Evolutionary conservation across 2,888 invertebrate species (phyloP).

Genomic region (Malachius bipustulatus): DNA sequence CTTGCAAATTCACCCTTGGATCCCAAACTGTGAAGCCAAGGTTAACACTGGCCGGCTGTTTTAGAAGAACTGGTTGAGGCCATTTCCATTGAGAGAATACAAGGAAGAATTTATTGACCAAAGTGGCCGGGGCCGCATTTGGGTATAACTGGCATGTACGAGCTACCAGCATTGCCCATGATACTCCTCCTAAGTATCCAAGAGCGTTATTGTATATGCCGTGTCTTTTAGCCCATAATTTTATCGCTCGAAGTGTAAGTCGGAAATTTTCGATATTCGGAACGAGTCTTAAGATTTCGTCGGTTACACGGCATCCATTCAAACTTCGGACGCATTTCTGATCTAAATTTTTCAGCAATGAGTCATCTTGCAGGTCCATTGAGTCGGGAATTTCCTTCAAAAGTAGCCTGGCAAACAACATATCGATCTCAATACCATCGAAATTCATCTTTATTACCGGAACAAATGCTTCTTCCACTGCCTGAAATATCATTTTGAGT

Average conservation of each 20-base stretch:
- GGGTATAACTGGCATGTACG: constrained; percentile 97
- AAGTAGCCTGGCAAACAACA: constrained; percentile 90
- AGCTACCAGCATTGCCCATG: constrained; percentile 99
- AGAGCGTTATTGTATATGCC: constrained; percentile 98
- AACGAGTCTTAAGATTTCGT: constrained; percentile 92
- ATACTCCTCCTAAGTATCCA: constrained; percentile 96
- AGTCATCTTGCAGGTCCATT: constrained; percentile 81
- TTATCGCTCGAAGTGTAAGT: constrained; percentile 85
- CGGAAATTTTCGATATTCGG: constrained; percentile 92
- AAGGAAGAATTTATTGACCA: constrained; percentile 97
- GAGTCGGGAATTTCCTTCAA: constrained; percentile 90
- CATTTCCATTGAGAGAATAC: constrained; percentile 98
- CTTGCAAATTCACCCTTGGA: constrained; percentile 81
- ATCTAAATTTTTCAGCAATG: constrained; percentile 86
- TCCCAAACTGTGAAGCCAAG: constrained; percentile 95
- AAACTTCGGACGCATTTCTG: constrained; percentile 92
- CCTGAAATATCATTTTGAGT: constrained; percentile 40
- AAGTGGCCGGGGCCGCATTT: constrained; percentile 85
- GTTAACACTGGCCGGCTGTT: constrained; percentile 79
- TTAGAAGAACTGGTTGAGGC: constrained; percentile 95
- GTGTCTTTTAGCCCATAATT: constrained; percentile 95
- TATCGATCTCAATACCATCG: constrained; percentile 96
- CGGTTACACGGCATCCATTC: constrained; percentile 97
- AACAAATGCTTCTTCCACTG: constrained; percentile 97
- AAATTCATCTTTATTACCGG: constrained; percentile 99